Percentiles rank a stretch among this genome's conserved stretches.
phyloP scores from a whole-genome alignment of 2,888 invertebrate genomes.

The Ennomos fuscantarius region DNA sequence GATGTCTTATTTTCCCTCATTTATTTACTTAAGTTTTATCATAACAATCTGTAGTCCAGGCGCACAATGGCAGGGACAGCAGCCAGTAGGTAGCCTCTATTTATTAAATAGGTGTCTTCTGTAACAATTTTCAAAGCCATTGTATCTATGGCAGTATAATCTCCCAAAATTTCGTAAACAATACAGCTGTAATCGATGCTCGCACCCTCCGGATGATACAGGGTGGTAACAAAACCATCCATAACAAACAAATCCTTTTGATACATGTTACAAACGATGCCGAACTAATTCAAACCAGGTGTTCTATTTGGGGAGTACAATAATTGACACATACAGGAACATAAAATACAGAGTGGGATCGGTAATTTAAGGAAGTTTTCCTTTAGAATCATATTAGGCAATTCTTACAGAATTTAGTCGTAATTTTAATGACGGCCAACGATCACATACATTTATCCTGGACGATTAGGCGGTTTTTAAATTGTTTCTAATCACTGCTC shows the following conservation, averaged over 20 bases:
- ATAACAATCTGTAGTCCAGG: too few species aligned
- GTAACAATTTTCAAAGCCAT: constrained; percentile 1
- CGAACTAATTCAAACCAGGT: constrained; percentile 26
- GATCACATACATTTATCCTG: too few species aligned
- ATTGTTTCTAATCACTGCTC: too few species aligned
- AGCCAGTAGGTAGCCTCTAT: too few species aligned
- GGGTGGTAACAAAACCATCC: constrained; percentile 12
- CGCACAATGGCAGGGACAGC: too few species aligned
- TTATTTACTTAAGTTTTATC: too few species aligned
- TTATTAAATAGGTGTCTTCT: too few species aligned
- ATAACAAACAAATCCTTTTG: constrained; percentile 22
- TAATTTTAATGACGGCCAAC: too few species aligned
- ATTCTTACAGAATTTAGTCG: too few species aligned
- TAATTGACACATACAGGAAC: constrained; percentile 28
- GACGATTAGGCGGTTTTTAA: too few species aligned
- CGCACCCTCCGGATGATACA: constrained; percentile 9
- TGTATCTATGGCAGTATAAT: constrained; percentile 3
- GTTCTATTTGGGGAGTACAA: constrained; percentile 11
- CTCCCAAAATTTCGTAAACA: constrained; percentile 2
- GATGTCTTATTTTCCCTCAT: too few species aligned
- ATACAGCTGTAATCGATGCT: constrained; percentile 16
- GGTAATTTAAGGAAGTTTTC: background rate
- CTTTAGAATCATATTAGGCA: too few species aligned
- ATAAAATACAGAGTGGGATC: constrained; percentile 21
- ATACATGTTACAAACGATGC: constrained; percentile 20